phyloP scores from a whole-genome alignment of 2,888 invertebrate genomes.

The Embidobia sp. region DNA sequence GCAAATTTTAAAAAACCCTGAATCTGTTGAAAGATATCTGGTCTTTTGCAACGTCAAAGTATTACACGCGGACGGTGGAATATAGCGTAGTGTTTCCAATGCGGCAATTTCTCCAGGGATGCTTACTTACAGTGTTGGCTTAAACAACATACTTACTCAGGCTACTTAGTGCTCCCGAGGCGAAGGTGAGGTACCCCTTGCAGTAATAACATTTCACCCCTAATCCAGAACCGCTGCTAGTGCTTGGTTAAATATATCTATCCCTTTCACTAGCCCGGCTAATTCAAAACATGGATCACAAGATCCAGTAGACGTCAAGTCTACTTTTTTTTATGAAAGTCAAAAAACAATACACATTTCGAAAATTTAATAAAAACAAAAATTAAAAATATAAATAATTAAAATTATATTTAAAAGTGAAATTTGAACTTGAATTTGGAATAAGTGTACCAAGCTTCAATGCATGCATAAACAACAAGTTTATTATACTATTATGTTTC shows the following conservation, averaged over 20 bases:
- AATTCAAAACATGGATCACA: slow-evolving; percentile 74
- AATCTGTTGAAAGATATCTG: slow-evolving; percentile 62
- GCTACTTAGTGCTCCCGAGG: slow-evolving; percentile 79
- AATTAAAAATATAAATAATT: no score
- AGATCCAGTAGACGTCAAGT: slow-evolving; percentile 73
- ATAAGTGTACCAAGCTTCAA: no score
- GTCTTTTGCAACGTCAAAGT: slow-evolving; percentile 45
- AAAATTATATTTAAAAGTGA: no score
- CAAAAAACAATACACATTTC: no score
- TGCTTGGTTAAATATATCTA: slow-evolving; percentile 79
- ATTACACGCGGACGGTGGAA: slow-evolving; percentile 40
- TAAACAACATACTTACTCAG: slow-evolving; percentile 81
- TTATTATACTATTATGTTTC: no score
- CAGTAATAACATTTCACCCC: slow-evolving; percentile 81
- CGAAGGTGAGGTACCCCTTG: slow-evolving; percentile 80
- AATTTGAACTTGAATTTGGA: no score
- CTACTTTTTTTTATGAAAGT: no score
- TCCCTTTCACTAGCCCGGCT: slow-evolving; percentile 65
- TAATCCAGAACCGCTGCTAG: slow-evolving; percentile 79
- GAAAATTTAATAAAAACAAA: no score
- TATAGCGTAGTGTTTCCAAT: slow-evolving; percentile 59
- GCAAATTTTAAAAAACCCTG: slow-evolving; percentile 26
- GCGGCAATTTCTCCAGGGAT: slow-evolving; percentile 76
- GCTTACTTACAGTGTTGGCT: slow-evolving; percentile 80
- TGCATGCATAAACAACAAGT: no score